phyloP scores from a whole-genome alignment of 2,888 invertebrate species.

The Pardosa pseudoannulata region DNA sequence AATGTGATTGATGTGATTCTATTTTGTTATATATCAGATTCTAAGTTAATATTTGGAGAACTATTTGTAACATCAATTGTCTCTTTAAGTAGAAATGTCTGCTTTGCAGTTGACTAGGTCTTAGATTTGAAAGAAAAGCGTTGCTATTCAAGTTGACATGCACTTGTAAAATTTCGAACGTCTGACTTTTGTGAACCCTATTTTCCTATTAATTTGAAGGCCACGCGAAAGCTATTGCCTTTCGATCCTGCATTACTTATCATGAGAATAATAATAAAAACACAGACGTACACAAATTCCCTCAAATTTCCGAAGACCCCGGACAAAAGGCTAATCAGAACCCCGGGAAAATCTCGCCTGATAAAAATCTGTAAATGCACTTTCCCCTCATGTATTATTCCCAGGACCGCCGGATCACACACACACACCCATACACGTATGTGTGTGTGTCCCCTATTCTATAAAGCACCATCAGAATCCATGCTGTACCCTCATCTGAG shows the following conservation, averaged over 20 bases:
- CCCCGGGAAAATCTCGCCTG: slow-evolving; percentile 45
- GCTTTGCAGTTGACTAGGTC: too few species aligned
- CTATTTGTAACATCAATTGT: too few species aligned
- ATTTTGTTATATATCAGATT: too few species aligned
- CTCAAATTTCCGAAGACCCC: neutral
- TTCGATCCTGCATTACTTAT: neutral
- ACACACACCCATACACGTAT: slow-evolving; percentile 39
- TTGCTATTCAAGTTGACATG: too few species aligned
- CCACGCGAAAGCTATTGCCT: neutral
- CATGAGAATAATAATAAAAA: neutral
- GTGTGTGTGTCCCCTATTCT: slow-evolving; percentile 20
- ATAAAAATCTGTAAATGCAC: slow-evolving; percentile 55
- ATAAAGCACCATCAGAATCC: slow-evolving; percentile 43
- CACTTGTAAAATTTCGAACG: too few species aligned
- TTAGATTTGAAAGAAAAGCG: too few species aligned
- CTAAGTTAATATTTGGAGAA: too few species aligned
- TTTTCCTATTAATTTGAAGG: neutral
- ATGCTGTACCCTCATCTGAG: slow-evolving; percentile 20
- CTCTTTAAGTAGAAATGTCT: too few species aligned
- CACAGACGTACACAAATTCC: neutral
- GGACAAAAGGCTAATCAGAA: slow-evolving; percentile 19
- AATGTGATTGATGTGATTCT: too few species aligned
- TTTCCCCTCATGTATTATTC: slow-evolving; percentile 29
- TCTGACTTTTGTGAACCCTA: too few species aligned
- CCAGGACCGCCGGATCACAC: slow-evolving; percentile 32